Base-by-base conservation (phyloP, 2,113 vertebrate species). In the Puntigrus tetrazona region DNA sequence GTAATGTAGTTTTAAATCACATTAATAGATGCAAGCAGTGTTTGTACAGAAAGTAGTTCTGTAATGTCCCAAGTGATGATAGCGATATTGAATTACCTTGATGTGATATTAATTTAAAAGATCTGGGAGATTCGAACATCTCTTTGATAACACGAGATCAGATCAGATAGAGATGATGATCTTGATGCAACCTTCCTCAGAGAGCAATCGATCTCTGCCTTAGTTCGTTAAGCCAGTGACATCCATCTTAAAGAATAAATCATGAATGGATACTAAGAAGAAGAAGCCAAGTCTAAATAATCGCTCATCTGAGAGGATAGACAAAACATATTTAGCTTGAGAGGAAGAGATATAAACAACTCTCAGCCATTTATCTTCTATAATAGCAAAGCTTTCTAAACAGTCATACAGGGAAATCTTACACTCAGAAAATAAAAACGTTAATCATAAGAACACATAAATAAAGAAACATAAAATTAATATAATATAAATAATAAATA, bases 131-230 rank as follows among this genome's bases (percentile, higher is more conserved):
- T 73, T 78, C 57, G 73, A 72, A n/a, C n/a, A 45, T 50, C 50
- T 83, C 57, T 89, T 85, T 86, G 65, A 92, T 81, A 75, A 76
- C 45, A n/a, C 78, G 78, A 61, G 75, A n/a, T n/a, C 14, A 84
- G 87, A 81, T 88, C 72, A 87, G 77, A 84, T 77, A 29, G 2
- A 87, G 86, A 55, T 52, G 85, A 83, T 83, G 38, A 88, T 74
- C 34, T n/a, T 76, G 75, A 52, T 38, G 16, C 83, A 88, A 81
- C 73, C 27, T 18, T 57, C 25, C 82, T 84, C 82, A 65, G 55
- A 67, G 63, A 47, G 18, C 34, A 38, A 80, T 77, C 45, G 41
- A 55, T 86, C 83, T 59, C 69, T 59, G 47, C 29, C 18, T 76
- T 57, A 65, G 29, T 78, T 29, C 13, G 3, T 18, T 29, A 43